Conservation (phyloP, 2,888 invertebrate species). For the Craniophora ligustri region DNA sequence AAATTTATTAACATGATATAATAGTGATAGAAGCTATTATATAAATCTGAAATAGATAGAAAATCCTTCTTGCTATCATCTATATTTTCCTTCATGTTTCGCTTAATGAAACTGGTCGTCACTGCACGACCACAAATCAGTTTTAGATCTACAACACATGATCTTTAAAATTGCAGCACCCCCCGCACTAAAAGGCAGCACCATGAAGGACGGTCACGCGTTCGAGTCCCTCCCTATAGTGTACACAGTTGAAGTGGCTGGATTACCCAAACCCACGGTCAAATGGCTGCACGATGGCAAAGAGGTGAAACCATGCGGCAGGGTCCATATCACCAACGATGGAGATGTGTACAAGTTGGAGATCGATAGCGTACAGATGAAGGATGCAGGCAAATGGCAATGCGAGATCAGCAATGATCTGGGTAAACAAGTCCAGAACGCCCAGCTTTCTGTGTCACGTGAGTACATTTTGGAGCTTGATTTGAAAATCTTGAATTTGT, state of each 20-base stretch:
- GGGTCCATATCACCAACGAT: conserved; percentile 90
- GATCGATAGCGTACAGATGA: conserved; percentile 90
- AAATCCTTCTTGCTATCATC: conserved; percentile 30
- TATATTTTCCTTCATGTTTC: conserved; percentile 10
- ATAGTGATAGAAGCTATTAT: too few species aligned
- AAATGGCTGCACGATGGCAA: conserved; percentile 94
- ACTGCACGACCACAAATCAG: neutral
- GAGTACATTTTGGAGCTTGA: conserved; percentile 75
- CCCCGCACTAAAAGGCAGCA: conserved; percentile 92
- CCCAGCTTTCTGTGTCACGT: conserved; percentile 92
- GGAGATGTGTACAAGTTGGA: conserved; percentile 93
- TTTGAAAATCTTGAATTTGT: neutral
- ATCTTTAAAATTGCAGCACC: conserved; percentile 84
- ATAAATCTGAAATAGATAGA: too few species aligned
- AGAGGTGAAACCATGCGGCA: conserved; percentile 90
- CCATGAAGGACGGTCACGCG: conserved; percentile 92
- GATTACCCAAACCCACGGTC: conserved; percentile 93
- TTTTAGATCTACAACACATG: conserved; percentile 8
- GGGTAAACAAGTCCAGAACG: conserved; percentile 93
- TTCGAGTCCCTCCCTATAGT: conserved; percentile 94
- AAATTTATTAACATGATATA: too few species aligned
- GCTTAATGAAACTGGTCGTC: conserved; percentile 10
- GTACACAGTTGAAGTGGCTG: conserved; percentile 93
- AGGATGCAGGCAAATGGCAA: conserved; percentile 94
- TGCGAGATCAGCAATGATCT: conserved; percentile 94